Percentiles rank a stretch among this genome's conserved stretches.
These are phyloP conservation scores for Noctua janthina DNA, from an alignment of 2,888 invertebrate genomes.

Conservation along the genomic window DNA sequence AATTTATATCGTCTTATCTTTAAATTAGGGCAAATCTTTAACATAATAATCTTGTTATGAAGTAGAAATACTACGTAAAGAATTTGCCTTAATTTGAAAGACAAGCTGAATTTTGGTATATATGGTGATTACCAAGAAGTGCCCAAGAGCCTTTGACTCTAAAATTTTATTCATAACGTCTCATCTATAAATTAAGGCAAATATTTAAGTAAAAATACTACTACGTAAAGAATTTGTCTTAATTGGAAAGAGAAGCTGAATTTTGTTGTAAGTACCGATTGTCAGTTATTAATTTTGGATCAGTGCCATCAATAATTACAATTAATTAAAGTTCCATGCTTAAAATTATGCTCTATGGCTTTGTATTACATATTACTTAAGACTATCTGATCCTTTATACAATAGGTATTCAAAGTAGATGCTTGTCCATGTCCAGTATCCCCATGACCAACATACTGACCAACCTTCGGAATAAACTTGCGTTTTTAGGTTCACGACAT, in stretches of 20 bases:
- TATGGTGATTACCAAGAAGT: slow-evolving; percentile 19
- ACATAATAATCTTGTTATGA: slow-evolving; percentile 45
- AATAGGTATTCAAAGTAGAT: not conserved
- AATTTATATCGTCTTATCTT: slow-evolving; percentile 11
- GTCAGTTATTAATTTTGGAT: not conserved
- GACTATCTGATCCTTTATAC: not conserved
- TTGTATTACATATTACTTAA: not conserved
- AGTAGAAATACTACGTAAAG: slow-evolving; percentile 22
- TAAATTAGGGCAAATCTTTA: slow-evolving; percentile 45
- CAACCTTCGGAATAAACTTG: not conserved
- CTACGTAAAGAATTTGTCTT: slow-evolving; percentile 27
- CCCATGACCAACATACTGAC: too few species aligned
- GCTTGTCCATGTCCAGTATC: not conserved
- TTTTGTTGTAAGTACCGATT: not conserved
- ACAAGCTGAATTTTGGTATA: not conserved
- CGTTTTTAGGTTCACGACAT: slow-evolving; percentile 13
- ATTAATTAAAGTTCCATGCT: not conserved
- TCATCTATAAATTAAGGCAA: slow-evolving; percentile 31
- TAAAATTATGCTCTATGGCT: not conserved
- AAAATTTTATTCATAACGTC: not conserved
- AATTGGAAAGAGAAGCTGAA: not conserved
- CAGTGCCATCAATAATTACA: not conserved
- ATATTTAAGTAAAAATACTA: slow-evolving; percentile 31
- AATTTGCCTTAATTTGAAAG: slow-evolving; percentile 30
- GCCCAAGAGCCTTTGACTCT: slow-evolving; percentile 17